These are phyloP conservation scores for Chelidonichthys spinosus DNA, from an alignment of 2,797 vertebrate genomes.

Conservation along the genomic window DNA sequence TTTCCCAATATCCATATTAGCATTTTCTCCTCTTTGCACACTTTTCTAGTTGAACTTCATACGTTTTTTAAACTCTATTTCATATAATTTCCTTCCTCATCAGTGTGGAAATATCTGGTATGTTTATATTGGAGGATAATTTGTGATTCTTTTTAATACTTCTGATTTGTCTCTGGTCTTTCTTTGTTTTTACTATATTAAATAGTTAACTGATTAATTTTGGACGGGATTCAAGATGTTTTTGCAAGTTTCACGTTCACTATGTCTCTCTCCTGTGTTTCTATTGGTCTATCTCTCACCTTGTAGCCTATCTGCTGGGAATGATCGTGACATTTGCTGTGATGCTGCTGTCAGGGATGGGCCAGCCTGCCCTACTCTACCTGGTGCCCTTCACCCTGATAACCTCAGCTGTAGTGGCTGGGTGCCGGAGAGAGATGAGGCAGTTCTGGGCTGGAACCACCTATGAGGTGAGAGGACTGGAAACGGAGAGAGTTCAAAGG, in stretches of 20 bases:
- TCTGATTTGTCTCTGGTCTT: not conserved
- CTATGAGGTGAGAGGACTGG: slow-evolving; percentile 88
- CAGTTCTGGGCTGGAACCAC: slow-evolving; percentile 92
- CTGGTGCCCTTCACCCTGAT: slow-evolving; percentile 94
- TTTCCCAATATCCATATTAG: not conserved
- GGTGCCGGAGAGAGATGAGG: slow-evolving; percentile 89
- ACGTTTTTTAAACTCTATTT: not conserved
- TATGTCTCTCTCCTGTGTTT: slow-evolving; percentile 3
- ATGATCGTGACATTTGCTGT: slow-evolving; percentile 91
- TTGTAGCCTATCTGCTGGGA: slow-evolving; percentile 91
- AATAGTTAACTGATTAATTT: not conserved
- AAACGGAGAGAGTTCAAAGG: not conserved
- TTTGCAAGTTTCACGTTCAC: not conserved
- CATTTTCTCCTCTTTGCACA: not conserved
- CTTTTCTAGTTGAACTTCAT: not conserved
- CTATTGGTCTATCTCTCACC: slow-evolving; percentile 16
- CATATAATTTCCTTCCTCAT: not conserved
- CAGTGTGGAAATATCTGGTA: not conserved
- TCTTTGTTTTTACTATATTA: not conserved
- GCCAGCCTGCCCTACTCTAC: slow-evolving; percentile 96
- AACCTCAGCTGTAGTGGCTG: slow-evolving; percentile 87
- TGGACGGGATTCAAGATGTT: no score
- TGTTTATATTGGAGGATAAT: not conserved
- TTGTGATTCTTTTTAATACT: not conserved
- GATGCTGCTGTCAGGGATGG: slow-evolving; percentile 90